Conservation (phyloP, 2,797 vertebrate genomes). For the Cyclopterus lumpus region DNA sequence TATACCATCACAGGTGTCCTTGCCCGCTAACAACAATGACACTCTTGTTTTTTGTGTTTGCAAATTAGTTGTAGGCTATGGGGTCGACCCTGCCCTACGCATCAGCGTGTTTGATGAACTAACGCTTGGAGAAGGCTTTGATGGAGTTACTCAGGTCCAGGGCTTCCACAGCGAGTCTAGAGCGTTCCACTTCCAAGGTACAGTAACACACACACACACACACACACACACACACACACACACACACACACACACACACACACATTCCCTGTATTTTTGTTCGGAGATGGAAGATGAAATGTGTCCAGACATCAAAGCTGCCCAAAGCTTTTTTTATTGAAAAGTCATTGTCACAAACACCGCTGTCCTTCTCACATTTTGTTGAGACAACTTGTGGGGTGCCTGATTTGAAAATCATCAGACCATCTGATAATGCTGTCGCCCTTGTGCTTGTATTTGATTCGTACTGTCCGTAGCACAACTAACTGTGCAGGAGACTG, state of each 20-base stretch:
- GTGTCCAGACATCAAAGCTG: background rate
- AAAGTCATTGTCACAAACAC: background rate
- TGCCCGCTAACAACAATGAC: constrained; percentile 25
- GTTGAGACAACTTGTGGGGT: constrained; percentile 28
- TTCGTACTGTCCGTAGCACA: background rate
- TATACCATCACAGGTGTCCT: constrained; percentile 32
- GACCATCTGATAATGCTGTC: constrained; percentile 25
- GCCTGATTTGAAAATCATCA: constrained; percentile 18
- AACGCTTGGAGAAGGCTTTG: constrained; percentile 86
- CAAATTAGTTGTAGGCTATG: constrained; percentile 89
- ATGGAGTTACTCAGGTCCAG: constrained; percentile 94
- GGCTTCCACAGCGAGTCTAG: constrained; percentile 96
- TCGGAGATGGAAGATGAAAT: constrained; percentile 1
- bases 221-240: background rate
- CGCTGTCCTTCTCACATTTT: background rate
- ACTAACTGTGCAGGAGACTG: constrained; percentile 3
- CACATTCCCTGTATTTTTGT: constrained; percentile 1
- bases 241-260: too few relatives aligned
- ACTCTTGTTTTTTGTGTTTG: constrained; percentile 50
- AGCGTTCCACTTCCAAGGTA: constrained; percentile 98
- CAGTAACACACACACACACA: constrained; percentile 26
- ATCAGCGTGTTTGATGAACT: constrained; percentile 93
- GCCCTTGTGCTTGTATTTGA: background rate
- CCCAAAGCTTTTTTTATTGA: background rate
- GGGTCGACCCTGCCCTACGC: constrained; percentile 94